Base-by-base conservation (phyloP, 64 coral and sea anemone genomes). In the Pachyseris speciosa region DNA sequence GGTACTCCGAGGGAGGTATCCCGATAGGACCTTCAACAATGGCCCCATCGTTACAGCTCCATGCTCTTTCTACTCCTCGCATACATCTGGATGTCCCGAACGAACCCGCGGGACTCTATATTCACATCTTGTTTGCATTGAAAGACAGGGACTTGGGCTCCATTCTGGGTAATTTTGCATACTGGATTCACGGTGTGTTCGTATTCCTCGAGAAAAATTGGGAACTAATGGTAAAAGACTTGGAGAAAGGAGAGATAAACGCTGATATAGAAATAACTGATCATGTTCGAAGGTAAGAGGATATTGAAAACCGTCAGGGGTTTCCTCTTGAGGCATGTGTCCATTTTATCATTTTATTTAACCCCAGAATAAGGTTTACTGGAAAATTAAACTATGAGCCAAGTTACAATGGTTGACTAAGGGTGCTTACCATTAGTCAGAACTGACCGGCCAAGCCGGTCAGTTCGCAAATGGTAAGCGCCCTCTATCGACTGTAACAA, bases 121-220 rank as follows among this genome's bases (percentile, higher is more conserved):
- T 92, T 34, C 89, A 92, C 53, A n/a, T 92, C 3, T 31, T 92
- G 36, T 92, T 92, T 85, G 89, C 78, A 8, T 37, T 92, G 9
- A 92, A 48, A 72, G 89, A 92, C n/a, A 81, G 80, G 22, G 72
- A 92, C 33, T 51, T 92, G 38, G 89, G 89, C 57, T 64, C 72
- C 4, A 42, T 92, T 17, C 33, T 59, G 28, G 70, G 78, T 37
- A 92, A 92, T 19, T 92, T 92, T 85, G 68, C 89, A 13, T 83
- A 57, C 16, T 73, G 70, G 67, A 85, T 92, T 45, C 83, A 92
- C 72, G 89, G 78, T 45, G 89, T 83, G 42, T 72, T 92, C 5
- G 89, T 92, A 74, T 83, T 83, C 20, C 39, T 92, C 33, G 89
- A 92, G 72, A 50, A 27, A 64, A 92, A 92, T 80, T 92, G 89